Evolutionary conservation across 2,113 vertebrate genomes (phyloP).

Genomic region (Silurus meridionalis): DNA sequence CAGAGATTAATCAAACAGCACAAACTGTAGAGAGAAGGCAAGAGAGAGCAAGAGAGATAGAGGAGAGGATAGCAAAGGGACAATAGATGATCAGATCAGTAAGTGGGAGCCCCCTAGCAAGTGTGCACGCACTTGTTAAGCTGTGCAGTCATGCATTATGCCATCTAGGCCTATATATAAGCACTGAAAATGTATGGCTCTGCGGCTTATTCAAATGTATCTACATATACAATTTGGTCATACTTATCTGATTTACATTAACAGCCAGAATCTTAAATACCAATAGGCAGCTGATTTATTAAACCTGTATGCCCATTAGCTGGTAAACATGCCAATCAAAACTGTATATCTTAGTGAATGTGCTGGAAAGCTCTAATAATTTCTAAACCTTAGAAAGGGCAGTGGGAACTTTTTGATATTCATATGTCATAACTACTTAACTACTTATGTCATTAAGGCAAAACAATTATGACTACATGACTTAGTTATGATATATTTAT

Average conservation of each 20-base stretch:
- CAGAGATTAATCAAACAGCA: conserved; percentile 63
- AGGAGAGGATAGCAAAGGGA: background rate
- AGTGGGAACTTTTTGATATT: too few relatives aligned
- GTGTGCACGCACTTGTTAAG: conserved; percentile 8
- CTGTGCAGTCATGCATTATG: conserved; percentile 76
- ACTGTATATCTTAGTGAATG: background rate
- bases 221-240: background rate
- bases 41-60: background rate
- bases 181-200: background rate
- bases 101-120: background rate
- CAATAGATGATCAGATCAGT: conserved; percentile 41
- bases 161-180: conserved; percentile 66
- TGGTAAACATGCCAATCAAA: background rate
- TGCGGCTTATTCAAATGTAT: background rate
- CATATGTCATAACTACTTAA: too few relatives aligned
- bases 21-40: background rate
- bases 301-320: background rate
- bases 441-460: too few relatives aligned
- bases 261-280: background rate
- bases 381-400: too few relatives aligned
- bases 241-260: background rate
- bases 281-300: background rate
- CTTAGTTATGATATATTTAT: too few relatives aligned
- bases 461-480: too few relatives aligned
- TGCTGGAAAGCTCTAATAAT: too few relatives aligned